Percentiles rank a stretch among this genome's conserved stretches.
These are phyloP conservation scores for Stenurella melanura DNA, from an alignment of 2,888 invertebrate genomes.

Conservation along the genomic window DNA sequence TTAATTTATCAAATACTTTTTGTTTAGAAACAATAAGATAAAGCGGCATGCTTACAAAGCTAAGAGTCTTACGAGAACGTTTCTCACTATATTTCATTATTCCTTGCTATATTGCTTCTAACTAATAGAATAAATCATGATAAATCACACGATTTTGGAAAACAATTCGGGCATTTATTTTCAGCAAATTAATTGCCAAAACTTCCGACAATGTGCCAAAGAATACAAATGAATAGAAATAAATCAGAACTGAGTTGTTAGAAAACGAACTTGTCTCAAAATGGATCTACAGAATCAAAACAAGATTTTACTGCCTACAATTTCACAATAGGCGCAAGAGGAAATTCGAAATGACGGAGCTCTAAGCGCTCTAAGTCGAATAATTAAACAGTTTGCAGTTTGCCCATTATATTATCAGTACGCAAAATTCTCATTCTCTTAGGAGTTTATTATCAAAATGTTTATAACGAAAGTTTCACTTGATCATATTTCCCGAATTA, in stretches of 20 bases:
- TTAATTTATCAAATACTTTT: conserved; percentile 38
- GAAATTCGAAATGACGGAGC: conserved; percentile 35
- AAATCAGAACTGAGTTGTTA: conserved; percentile 46
- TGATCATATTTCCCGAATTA: conserved; percentile 17
- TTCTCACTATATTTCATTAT: conserved; percentile 36
- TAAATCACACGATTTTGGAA: conserved; percentile 36
- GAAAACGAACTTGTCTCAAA: conserved; percentile 43
- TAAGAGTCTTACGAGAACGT: conserved; percentile 17
- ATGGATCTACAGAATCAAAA: conserved; percentile 43
- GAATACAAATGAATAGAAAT: conserved; percentile 46
- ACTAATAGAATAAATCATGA: conserved; percentile 41
- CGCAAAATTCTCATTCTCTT: conserved; percentile 48
- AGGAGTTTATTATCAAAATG: conserved; percentile 42
- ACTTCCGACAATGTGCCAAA: conserved; percentile 44
- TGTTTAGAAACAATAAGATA: conserved; percentile 32
- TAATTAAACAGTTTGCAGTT: conserved; percentile 39
- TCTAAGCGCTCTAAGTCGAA: conserved; percentile 34
- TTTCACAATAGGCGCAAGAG: conserved; percentile 39
- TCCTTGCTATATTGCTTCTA: conserved; percentile 36
- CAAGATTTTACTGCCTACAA: conserved; percentile 41
- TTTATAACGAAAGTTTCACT: conserved; percentile 28
- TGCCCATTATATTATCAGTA: conserved; percentile 45
- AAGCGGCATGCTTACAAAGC: conserved; percentile 26
- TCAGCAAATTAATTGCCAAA: conserved; percentile 45
- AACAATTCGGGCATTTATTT: conserved; percentile 39